phyloP scores from a whole-genome alignment of 2,888 invertebrate species.

The Graphium colonna region DNA sequence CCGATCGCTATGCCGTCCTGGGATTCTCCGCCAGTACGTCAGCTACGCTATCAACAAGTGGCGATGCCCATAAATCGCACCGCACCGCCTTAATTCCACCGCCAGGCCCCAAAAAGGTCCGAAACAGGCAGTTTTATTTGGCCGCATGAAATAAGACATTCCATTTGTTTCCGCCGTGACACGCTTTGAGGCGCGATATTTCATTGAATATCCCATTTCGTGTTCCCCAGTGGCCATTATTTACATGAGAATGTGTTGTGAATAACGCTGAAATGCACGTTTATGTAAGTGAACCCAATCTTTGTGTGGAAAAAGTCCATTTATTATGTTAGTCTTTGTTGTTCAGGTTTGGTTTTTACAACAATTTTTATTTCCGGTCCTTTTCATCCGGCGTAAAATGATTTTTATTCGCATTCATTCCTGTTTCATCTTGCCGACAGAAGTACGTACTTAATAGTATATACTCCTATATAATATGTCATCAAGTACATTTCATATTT shows the following conservation, averaged over 20 bases:
- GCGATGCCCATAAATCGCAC: constrained; percentile 55
- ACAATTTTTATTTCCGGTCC: too few relatives aligned
- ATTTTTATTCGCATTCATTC: too few relatives aligned
- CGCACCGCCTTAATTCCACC: constrained; percentile 33
- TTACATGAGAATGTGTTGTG: background rate
- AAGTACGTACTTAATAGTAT: too few relatives aligned
- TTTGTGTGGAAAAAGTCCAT: too few relatives aligned
- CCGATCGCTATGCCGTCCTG: background rate
- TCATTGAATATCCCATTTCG: constrained; percentile 17
- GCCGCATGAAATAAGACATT: constrained; percentile 23
- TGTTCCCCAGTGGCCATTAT: background rate
- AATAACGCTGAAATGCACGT: too few relatives aligned
- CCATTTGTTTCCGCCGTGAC: constrained; percentile 23
- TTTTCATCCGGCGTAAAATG: too few relatives aligned
- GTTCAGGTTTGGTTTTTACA: too few relatives aligned
- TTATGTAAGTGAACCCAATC: too few relatives aligned
- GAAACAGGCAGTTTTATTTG: constrained; percentile 23
- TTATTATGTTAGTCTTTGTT: too few relatives aligned
- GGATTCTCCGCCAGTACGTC: constrained; percentile 42
- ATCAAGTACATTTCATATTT: too few relatives aligned
- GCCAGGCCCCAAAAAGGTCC: constrained; percentile 24
- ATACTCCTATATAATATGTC: too few relatives aligned
- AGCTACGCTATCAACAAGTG: constrained; percentile 70
- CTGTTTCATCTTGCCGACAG: too few relatives aligned
- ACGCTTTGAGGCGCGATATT: constrained; percentile 15